Evolutionary conservation across 2,797 vertebrate species (phyloP).

Genomic region (Margarornis squamiger): DNA sequence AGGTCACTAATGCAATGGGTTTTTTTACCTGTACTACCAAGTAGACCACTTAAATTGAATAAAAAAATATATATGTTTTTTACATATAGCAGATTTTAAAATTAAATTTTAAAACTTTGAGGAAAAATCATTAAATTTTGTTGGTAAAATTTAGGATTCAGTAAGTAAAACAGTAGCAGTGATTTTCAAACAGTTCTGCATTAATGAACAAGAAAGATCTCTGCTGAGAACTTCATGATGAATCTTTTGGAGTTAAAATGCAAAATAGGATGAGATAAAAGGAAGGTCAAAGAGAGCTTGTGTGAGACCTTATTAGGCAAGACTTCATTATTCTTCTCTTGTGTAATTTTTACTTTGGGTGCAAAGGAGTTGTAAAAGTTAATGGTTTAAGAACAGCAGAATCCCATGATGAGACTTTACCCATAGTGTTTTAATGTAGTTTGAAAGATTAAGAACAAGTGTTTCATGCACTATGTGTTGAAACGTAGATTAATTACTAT

Average conservation of each 20-base stretch:
- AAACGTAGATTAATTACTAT: not conserved
- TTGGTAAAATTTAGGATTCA: not conserved
- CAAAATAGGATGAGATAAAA: not conserved
- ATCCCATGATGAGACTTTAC: not conserved
- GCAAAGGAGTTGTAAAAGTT: conserved; percentile 7
- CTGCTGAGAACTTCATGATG: not conserved
- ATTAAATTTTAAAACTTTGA: too few relatives aligned
- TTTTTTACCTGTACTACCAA: not conserved
- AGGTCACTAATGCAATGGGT: not conserved
- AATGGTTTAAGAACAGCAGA: conserved; percentile 20
- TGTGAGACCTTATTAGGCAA: not conserved
- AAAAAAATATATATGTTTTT: not conserved
- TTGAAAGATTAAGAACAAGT: not conserved
- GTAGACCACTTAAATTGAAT: not conserved
- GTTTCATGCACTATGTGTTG: not conserved
- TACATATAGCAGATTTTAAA: not conserved
- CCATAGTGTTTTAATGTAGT: not conserved
- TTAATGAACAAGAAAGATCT: not conserved
- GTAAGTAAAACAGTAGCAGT: not conserved
- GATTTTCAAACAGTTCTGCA: not conserved
- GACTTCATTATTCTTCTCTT: not conserved
- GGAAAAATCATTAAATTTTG: not conserved
- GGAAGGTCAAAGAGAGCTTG: not conserved
- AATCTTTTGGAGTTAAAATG: not conserved
- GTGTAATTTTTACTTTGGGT: conserved; percentile 10